These are phyloP conservation scores for Ptychodera flava DNA, from an alignment of 35 echinoderm and acorn worm genomes.

Conservation along the genomic window DNA sequence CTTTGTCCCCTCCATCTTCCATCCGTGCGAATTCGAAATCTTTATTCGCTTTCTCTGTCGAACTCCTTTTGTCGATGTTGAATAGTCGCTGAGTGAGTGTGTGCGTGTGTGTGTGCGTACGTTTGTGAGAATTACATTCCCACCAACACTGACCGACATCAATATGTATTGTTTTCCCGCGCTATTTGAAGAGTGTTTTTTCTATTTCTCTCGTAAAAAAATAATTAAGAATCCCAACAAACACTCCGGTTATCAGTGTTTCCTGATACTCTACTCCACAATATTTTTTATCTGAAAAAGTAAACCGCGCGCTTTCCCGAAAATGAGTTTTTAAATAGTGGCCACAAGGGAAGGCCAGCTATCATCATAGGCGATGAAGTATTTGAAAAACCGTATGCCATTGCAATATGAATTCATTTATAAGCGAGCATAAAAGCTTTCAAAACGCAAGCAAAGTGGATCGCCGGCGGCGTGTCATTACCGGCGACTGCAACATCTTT, in stretches of 20 bases:
- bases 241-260: too few relatives aligned
- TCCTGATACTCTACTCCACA: too few relatives aligned
- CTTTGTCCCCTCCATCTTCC: too few relatives aligned
- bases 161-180: too few relatives aligned
- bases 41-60: too few relatives aligned
- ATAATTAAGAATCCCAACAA: too few relatives aligned
- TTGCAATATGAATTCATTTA: constrained; percentile 2
- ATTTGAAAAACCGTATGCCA: background rate
- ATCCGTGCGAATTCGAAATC: too few relatives aligned
- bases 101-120: background rate
- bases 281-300: too few relatives aligned
- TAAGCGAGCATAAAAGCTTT: background rate
- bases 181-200: too few relatives aligned
- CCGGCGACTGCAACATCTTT: background rate
- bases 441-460: background rate
- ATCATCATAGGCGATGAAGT: background rate
- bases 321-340: background rate
- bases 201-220: too few relatives aligned
- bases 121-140: background rate
- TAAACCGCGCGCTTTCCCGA: background rate
- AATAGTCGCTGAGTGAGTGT: background rate
- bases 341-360: background rate
- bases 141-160: too few relatives aligned
- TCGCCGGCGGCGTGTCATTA: background rate
- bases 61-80: too few relatives aligned